phyloP scores from a whole-genome alignment of 37 sponge, comb jelly and placozoan genomes.

The Beroe ovata region DNA sequence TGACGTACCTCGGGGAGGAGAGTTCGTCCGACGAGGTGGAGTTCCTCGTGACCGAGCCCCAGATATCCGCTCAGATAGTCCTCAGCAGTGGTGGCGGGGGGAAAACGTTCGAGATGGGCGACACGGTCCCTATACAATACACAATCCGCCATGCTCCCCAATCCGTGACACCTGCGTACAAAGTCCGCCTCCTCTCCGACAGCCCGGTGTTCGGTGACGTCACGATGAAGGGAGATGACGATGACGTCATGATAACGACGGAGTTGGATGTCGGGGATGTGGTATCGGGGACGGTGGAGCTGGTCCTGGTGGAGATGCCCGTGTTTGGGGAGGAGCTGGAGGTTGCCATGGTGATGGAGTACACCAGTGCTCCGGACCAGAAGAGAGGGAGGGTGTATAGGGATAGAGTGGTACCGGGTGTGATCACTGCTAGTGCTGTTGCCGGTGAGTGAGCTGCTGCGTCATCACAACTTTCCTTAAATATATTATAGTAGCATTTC shows the following conservation, averaged over 20 bases:
- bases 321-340: constrained; percentile 21
- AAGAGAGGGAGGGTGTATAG: constrained; percentile 3
- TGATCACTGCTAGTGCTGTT: neutral
- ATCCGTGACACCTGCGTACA: constrained; percentile 6
- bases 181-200: neutral
- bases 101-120: neutral
- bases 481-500: too few species aligned
- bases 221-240: too few species aligned
- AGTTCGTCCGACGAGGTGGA: neutral
- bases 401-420: neutral
- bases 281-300: neutral
- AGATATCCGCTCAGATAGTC: neutral
- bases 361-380: neutral
- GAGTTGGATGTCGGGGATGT: neutral
- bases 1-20: constrained; percentile 18
- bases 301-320: constrained; percentile 16
- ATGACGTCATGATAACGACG: neutral
- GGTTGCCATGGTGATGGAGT: constrained; percentile 34
- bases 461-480: too few species aligned
- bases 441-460: neutral
- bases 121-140: neutral
- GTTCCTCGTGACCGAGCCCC: constrained; percentile 7
- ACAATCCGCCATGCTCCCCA: constrained; percentile 1
- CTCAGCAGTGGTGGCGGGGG: neutral
- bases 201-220: constrained; percentile 35